Evolutionary conservation across 2,888 invertebrate genomes (phyloP).

Genomic region (Eretmocerus hayati): DNA sequence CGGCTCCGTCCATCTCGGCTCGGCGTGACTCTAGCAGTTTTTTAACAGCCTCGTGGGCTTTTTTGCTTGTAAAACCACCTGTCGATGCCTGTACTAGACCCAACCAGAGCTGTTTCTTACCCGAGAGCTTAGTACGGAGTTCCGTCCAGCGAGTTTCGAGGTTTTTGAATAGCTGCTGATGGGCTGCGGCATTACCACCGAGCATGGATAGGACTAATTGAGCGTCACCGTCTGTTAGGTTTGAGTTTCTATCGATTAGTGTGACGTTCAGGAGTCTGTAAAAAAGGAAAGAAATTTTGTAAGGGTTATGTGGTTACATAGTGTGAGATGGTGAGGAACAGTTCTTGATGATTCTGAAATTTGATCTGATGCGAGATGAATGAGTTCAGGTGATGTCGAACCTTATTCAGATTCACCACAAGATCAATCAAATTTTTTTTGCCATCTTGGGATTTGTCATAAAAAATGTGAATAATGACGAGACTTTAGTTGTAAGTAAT

Average conservation of each 20-base stretch:
- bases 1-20: slow-evolving; percentile 66
- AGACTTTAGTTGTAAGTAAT: too few species aligned
- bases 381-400: too few species aligned
- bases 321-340: too few species aligned
- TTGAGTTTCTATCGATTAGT: slow-evolving; percentile 61
- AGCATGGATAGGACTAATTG: slow-evolving; percentile 70
- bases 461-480: too few species aligned
- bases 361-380: too few species aligned
- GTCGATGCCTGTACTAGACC: slow-evolving; percentile 68
- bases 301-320: too few species aligned
- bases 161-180: slow-evolving; percentile 66
- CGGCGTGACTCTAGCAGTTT: slow-evolving; percentile 58
- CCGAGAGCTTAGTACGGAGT: slow-evolving; percentile 60
- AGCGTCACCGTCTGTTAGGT: slow-evolving; percentile 70
- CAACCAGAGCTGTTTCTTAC: slow-evolving; percentile 69
- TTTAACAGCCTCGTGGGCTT: slow-evolving; percentile 64
- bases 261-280: slow-evolving; percentile 58
- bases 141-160: slow-evolving; percentile 63
- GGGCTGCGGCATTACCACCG: slow-evolving; percentile 63
- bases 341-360: too few species aligned
- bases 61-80: slow-evolving; percentile 67
- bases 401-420: too few species aligned
- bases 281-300: too few species aligned
- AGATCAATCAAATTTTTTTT: too few species aligned
- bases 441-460: too few species aligned